phyloP scores from a whole-genome alignment of 2,113 vertebrate species.

The Pluvianellus socialis region DNA sequence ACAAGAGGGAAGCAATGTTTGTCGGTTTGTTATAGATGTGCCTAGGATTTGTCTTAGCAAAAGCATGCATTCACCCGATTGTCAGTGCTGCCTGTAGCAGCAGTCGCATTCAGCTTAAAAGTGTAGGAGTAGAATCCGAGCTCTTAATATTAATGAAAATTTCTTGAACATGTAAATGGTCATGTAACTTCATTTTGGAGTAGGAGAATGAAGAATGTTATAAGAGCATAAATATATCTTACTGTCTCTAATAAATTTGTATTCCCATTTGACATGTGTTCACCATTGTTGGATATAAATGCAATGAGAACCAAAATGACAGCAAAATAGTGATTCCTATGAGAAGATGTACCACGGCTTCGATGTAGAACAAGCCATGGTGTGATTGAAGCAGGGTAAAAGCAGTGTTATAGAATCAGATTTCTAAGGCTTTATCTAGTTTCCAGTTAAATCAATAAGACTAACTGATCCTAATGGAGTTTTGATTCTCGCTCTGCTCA shows the following conservation, averaged over 20 bases:
- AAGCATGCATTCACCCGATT: not conserved
- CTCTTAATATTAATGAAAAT: not conserved
- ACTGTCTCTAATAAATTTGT: not conserved
- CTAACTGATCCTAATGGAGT: not conserved
- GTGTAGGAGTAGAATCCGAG: not conserved
- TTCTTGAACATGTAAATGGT: not conserved
- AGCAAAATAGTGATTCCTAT: not conserved
- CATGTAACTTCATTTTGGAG: not conserved
- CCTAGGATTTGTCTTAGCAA: not conserved
- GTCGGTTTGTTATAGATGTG: not conserved
- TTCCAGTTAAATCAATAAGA: not conserved
- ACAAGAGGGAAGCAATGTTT: not conserved
- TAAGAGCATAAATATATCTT: not conserved
- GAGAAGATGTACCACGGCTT: not conserved
- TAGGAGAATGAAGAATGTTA: not conserved
- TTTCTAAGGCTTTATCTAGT: not conserved
- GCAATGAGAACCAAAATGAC: not conserved
- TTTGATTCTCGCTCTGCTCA: not conserved
- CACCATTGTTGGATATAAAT: not conserved
- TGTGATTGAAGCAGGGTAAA: not conserved
- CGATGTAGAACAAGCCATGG: not conserved
- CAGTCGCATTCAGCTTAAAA: accelerated
- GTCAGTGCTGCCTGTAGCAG: not conserved
- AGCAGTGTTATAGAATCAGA: not conserved
- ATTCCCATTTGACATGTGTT: not conserved